Base-by-base conservation (phyloP, 2,113 vertebrate genomes). In the Ophiodon elongatus region DNA sequence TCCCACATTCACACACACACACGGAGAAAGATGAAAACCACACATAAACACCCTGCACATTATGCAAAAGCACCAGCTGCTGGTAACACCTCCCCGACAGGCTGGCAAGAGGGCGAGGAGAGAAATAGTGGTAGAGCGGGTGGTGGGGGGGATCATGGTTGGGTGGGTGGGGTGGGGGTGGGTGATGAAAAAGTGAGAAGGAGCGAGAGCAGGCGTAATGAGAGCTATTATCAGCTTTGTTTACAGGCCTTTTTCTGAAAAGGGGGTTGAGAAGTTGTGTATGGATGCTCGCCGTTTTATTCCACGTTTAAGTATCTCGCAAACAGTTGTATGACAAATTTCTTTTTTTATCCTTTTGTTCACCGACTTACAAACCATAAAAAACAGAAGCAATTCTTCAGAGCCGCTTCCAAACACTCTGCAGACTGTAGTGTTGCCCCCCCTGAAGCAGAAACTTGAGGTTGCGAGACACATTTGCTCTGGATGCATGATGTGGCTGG, bases 21-120 rank as follows among this genome's bases (percentile, higher is more conserved):
- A 27, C 54, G 33, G 3, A 73, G 35, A 76, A 68, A 89, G 59
- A 88, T 57, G 67, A 87, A 81, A 91, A 88, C 90, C 76, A 78
- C 87, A 91, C 85, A 91, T 90, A 92, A 92, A 95, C 94, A 95
- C 89, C 93, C 93, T 76, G 80, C 92, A 90, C 92, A 95, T 95
- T 94, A 95, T 95, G 95, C 94, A 95, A 95, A 96, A 90, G 80
- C 89, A 93, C 94, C 95, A 96, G 94, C 95, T 96, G 95, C 94
- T 94, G 93, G 91, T 87, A 92, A 94, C 94, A 94, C 95, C 94
- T 94, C 93, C 92, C 93, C 89, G 92, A 92, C 94, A 90, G 91
- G 90, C 90, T 92, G 92, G 93, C 89, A 88, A 83, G 88, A 92
- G 92, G 85, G 91, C 86, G 90, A 93, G 75, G 79, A 89, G 82